Conservation (phyloP, 2,797 vertebrate genomes). For the Apogon talboti region DNA sequence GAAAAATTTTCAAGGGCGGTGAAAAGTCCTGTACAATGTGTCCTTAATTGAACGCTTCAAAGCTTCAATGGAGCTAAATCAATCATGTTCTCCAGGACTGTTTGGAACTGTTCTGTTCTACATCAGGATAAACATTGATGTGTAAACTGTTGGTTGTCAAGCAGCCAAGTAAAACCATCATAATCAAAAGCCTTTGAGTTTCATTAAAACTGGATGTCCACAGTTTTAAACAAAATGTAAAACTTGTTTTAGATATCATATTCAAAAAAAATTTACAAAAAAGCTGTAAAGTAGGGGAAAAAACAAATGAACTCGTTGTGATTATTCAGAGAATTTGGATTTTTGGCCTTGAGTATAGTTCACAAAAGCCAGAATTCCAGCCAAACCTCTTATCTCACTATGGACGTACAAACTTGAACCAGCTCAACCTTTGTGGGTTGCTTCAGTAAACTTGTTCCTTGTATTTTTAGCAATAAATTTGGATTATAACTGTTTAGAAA, state of each 20-base stretch:
- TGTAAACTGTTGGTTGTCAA: constrained; percentile 34
- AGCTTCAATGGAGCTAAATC: background rate
- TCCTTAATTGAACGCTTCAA: background rate
- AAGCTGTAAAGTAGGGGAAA: constrained; percentile 7
- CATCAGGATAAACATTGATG: constrained; percentile 31
- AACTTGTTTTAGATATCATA: background rate
- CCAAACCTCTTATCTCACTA: constrained; percentile 23
- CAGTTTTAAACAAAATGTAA: constrained; percentile 1
- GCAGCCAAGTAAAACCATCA: constrained; percentile 35
- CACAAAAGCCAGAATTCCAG: constrained; percentile 16
- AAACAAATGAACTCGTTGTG: background rate
- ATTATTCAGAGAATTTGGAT: constrained; percentile 23
- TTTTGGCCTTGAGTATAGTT: constrained; percentile 17
- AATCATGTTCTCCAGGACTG: constrained; percentile 24
- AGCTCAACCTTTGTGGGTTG: constrained; percentile 7
- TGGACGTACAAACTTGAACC: constrained; percentile 35
- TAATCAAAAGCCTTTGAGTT: constrained; percentile 2
- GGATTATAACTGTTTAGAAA: background rate
- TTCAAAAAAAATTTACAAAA: background rate
- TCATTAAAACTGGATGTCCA: background rate
- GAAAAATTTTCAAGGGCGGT: too few species aligned
- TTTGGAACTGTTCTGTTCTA: constrained; percentile 9
- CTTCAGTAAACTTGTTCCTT: constrained; percentile 14
- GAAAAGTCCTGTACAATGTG: background rate
- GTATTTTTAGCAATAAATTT: background rate